Percentiles rank a stretch among this genome's conserved stretches.
These are phyloP conservation scores for Adelphocoris suturalis DNA, from an alignment of 2,888 invertebrate genomes.

Conservation along the genomic window DNA sequence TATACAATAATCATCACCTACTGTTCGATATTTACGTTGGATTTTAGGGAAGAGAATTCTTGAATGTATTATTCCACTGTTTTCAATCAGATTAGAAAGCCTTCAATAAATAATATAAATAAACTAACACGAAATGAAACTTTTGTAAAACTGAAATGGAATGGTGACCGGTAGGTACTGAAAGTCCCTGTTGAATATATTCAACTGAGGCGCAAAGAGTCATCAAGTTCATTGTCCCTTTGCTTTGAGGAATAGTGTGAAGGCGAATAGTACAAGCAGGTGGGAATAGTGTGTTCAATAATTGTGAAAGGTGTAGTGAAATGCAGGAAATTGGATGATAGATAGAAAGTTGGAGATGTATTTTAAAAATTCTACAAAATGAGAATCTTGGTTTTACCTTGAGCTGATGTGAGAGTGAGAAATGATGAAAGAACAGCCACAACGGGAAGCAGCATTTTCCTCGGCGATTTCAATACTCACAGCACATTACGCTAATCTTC, in stretches of 20 bases:
- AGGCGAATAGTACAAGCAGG: neutral
- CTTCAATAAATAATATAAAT: too few species aligned
- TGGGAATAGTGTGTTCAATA: too few species aligned
- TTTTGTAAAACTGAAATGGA: too few species aligned
- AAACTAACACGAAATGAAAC: too few species aligned
- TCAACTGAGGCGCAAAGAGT: neutral
- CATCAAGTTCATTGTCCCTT: slow-evolving; percentile 21
- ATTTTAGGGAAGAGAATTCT: too few species aligned
- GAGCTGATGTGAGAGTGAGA: slow-evolving; percentile 17
- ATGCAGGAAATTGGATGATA: neutral
- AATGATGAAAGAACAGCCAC: slow-evolving; percentile 7
- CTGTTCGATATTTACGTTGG: too few species aligned
- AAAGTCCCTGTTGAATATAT: neutral
- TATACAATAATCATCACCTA: too few species aligned
- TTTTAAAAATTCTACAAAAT: neutral
- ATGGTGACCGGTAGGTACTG: neutral
- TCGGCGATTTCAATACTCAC: neutral
- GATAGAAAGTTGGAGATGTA: too few species aligned
- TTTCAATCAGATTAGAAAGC: too few species aligned
- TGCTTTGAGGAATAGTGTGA: neutral
- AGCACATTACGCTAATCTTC: slow-evolving; percentile 32
- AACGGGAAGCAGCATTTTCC: slow-evolving; percentile 3
- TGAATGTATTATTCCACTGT: too few species aligned
- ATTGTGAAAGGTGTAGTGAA: too few species aligned
- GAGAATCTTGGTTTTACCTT: neutral